Percentiles rank a stretch among this genome's conserved stretches.
These are phyloP conservation scores for Sclerodermus sp. DNA, from an alignment of 2,888 invertebrate species.

Conservation along the genomic window DNA sequence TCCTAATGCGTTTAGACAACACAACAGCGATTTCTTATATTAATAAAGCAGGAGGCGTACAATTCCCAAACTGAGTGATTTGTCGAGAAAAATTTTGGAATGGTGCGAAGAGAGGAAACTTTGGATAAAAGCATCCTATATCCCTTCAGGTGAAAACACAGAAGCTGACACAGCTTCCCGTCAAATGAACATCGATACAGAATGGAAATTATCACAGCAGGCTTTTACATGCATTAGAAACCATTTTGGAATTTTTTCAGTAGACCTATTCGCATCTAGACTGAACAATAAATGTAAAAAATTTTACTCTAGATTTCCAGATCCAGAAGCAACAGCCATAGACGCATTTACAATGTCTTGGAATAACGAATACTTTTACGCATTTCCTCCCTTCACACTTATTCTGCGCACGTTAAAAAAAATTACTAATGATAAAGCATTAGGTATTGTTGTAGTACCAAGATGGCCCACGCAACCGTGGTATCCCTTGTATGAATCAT, in stretches of 20 bases:
- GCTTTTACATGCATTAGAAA: constrained; percentile 16
- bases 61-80: constrained; percentile 18
- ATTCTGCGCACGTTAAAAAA: not conserved
- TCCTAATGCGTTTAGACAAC: constrained; percentile 26
- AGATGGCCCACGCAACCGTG: not conserved
- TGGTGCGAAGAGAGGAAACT: constrained; percentile 26
- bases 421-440: not conserved
- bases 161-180: constrained; percentile 25
- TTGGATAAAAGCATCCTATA: constrained; percentile 24
- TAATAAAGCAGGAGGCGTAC: constrained; percentile 24
- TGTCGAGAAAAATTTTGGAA: constrained; percentile 28
- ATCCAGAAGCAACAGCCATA: constrained; percentile 18
- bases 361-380: constrained; percentile 16
- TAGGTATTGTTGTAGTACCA: not conserved
- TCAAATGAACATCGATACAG: constrained; percentile 19
- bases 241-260: constrained; percentile 11
- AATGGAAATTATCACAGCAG: constrained; percentile 21
- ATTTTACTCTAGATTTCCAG: constrained; percentile 23
- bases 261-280: constrained; percentile 28
- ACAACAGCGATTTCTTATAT: constrained; percentile 26
- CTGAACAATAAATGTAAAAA: constrained; percentile 25
- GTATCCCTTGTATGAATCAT: not conserved
- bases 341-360: constrained; percentile 27
- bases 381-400: not conserved
- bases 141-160: constrained; percentile 21